Conservation (phyloP, 2,113 vertebrate species). For the Xyrauchen texanus region DNA sequence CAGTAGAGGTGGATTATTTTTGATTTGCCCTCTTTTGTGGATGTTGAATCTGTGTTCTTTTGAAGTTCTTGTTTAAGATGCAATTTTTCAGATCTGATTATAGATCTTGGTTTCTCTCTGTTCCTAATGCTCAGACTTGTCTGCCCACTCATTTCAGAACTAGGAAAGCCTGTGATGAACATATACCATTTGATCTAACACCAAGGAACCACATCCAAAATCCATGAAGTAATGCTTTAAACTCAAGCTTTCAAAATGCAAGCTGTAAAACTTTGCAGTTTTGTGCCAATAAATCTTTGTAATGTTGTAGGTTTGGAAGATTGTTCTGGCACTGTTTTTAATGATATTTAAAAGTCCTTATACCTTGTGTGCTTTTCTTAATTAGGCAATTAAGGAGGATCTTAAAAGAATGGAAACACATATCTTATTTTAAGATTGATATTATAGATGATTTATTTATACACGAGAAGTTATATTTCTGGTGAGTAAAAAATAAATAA, state of each 20-base stretch:
- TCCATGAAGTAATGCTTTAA: background rate
- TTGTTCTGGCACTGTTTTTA: constrained; percentile 21
- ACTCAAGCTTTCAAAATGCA: background rate
- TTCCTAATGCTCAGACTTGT: background rate
- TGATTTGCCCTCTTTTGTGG: background rate
- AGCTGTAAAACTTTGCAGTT: background rate
- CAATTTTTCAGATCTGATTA: no score
- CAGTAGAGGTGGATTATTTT: background rate
- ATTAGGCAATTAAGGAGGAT: constrained; percentile 24
- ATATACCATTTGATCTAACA: constrained; percentile 11
- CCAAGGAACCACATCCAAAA: background rate
- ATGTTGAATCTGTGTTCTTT: constrained; percentile 4
- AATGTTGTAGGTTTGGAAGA: constrained; percentile 5
- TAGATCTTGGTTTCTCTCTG: no score
- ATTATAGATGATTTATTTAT: constrained; percentile 11
- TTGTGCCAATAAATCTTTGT: background rate
- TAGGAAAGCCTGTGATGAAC: constrained; percentile 14
- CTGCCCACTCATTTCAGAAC: constrained; percentile 30
- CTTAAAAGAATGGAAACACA: constrained; percentile 17
- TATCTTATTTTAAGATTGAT: background rate
- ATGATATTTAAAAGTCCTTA: constrained; percentile 24
- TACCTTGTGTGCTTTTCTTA: constrained; percentile 6
- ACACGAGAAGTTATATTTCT: background rate
- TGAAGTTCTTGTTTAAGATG: constrained; percentile 19
- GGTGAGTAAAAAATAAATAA: background rate